Percentiles rank a stretch among this genome's conserved stretches.
Evolutionary conservation across 2,888 invertebrate genomes (phyloP).

Genomic region (Anoncus sp.): DNA sequence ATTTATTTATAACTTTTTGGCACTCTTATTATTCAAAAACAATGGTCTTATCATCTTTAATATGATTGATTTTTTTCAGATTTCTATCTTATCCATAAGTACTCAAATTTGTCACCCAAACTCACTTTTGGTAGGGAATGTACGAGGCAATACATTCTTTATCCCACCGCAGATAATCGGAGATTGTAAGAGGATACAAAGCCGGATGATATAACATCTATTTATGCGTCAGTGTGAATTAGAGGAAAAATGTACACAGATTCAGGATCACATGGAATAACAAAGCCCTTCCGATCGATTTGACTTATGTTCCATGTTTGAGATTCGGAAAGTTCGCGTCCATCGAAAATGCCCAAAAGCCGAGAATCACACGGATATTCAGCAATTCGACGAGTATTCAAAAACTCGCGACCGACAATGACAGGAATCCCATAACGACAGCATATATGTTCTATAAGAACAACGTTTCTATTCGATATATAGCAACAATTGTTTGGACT

Average conservation of each 20-base stretch:
- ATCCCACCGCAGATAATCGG: too few species aligned
- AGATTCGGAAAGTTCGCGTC: slow-evolving; percentile 2
- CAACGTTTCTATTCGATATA: neutral
- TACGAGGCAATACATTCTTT: too few species aligned
- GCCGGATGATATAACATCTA: neutral
- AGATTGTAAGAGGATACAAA: too few species aligned
- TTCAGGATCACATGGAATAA: neutral
- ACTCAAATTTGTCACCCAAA: too few species aligned
- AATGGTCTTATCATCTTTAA: too few species aligned
- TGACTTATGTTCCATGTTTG: slow-evolving; percentile 24
- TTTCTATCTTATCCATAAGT: too few species aligned
- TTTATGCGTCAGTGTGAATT: slow-evolving; percentile 17
- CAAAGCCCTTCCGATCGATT: slow-evolving; percentile 18
- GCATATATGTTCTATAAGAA: slow-evolving; percentile 18
- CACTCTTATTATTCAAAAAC: too few species aligned
- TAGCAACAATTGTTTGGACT: slow-evolving; percentile 24
- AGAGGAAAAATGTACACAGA: slow-evolving; percentile 20
- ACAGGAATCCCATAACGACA: slow-evolving; percentile 5
- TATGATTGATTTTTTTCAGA: too few species aligned
- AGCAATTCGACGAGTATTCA: neutral
- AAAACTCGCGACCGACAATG: slow-evolving; percentile 13
- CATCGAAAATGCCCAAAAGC: neutral
- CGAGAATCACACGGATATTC: slow-evolving; percentile 20
- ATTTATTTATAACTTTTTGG: too few species aligned
- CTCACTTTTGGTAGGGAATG: too few species aligned